Percentiles rank a stretch among this genome's conserved stretches.
These are phyloP conservation scores for Mesopsocus fuscifrons DNA, from an alignment of 2,888 invertebrate genomes.

Conservation along the genomic window DNA sequence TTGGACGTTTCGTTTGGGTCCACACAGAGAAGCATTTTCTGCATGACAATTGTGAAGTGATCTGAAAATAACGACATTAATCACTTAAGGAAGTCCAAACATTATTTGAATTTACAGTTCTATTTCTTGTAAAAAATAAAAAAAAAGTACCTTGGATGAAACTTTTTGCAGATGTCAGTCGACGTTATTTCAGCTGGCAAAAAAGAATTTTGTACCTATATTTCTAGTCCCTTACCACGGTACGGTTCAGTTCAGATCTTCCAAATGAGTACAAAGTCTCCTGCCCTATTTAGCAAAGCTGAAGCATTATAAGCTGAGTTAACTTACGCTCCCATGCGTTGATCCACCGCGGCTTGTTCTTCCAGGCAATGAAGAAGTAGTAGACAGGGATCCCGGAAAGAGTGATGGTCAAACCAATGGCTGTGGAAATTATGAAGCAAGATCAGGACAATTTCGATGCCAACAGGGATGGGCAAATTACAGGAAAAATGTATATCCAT, in stretches of 20 bases:
- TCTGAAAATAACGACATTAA: too few species aligned
- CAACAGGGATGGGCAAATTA: slow-evolving; percentile 71
- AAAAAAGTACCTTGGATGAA: too few species aligned
- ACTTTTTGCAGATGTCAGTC: too few species aligned
- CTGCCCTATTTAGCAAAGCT: too few species aligned
- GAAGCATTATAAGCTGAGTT: too few species aligned
- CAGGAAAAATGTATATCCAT: slow-evolving; percentile 66
- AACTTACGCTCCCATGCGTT: slow-evolving; percentile 32
- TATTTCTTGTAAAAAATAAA: too few species aligned
- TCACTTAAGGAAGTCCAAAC: too few species aligned
- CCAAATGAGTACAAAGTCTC: slow-evolving; percentile 7
- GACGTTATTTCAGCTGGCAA: too few species aligned
- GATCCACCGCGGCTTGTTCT: slow-evolving; percentile 13
- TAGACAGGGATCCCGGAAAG: slow-evolving; percentile 43
- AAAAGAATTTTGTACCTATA: slow-evolving; percentile 8
- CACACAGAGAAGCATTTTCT: not conserved
- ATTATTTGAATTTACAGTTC: too few species aligned
- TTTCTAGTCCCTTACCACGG: too few species aligned
- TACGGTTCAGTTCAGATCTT: not conserved
- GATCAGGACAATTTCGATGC: too few species aligned
- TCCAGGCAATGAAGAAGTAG: slow-evolving; percentile 18
- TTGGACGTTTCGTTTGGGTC: not conserved
- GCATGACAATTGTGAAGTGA: not conserved
- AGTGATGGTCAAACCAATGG: slow-evolving; percentile 52
- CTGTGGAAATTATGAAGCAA: slow-evolving; percentile 21